Percentiles rank a stretch among this genome's conserved stretches.
phyloP scores from a whole-genome alignment of 2,113 vertebrate species.

The Alethe castanea region DNA sequence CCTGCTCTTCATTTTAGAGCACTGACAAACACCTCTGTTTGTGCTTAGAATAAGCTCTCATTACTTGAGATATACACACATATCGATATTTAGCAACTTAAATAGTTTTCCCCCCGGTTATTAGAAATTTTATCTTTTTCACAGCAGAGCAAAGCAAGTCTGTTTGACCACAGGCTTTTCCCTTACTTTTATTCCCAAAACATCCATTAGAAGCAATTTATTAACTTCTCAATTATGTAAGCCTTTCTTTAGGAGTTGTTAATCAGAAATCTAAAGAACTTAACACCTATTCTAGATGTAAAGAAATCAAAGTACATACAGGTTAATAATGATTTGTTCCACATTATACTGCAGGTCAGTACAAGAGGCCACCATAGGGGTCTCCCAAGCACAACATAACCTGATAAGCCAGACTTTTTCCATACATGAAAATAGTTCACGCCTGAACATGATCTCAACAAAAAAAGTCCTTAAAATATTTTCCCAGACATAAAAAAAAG shows the following conservation, averaged over 20 bases:
- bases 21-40: background rate
- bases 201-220: background rate
- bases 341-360: background rate
- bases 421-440: background rate
- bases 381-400: background rate
- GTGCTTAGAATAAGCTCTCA: background rate
- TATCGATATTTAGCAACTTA: background rate
- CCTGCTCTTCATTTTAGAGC: background rate
- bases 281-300: background rate
- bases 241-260: background rate
- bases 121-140: background rate
- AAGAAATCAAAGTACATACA: background rate
- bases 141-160: background rate
- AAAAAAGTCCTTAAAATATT: background rate
- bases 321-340: background rate
- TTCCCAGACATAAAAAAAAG: background rate
- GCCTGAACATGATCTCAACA: background rate
- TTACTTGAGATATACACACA: background rate
- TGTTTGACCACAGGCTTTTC: background rate
- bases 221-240: background rate
- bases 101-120: accelerated
- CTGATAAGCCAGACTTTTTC: background rate
- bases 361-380: background rate
- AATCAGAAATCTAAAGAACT: background rate
- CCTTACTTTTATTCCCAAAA: background rate